These are phyloP conservation scores for Ibycter americanus DNA, from an alignment of 2,797 vertebrate genomes.

Conservation along the genomic window DNA sequence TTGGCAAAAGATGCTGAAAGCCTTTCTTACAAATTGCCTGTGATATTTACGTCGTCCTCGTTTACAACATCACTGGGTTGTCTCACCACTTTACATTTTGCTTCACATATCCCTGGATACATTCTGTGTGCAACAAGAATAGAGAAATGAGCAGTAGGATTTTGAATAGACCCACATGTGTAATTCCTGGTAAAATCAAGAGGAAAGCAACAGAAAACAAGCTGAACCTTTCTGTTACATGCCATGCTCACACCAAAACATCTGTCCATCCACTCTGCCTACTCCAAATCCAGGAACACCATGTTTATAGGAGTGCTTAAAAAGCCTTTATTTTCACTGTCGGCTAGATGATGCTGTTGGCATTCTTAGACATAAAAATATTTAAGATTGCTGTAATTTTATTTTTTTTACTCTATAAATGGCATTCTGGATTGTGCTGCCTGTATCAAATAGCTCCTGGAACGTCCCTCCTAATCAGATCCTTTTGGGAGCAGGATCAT, in stretches of 20 bases:
- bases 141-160: background rate
- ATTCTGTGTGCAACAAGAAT: background rate
- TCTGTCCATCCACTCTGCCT: background rate
- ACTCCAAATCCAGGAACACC: background rate
- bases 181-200: background rate
- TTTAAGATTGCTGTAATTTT: background rate
- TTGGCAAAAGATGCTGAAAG: background rate
- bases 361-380: background rate
- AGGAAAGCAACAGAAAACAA: background rate
- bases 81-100: background rate
- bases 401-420: background rate
- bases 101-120: background rate
- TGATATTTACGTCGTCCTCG: background rate
- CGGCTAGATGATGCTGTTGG: background rate
- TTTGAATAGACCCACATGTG: background rate
- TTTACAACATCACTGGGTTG: background rate
- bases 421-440: background rate
- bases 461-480: slow-evolving; percentile 38
- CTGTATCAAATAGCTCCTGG: slow-evolving; percentile 24
- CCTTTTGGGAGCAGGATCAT: slow-evolving; percentile 4
- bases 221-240: background rate
- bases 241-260: background rate
- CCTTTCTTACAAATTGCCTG: background rate
- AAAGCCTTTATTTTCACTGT: background rate
- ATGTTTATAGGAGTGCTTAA: background rate